These are phyloP conservation scores for Anagyrus pseudococci DNA, from an alignment of 2,888 invertebrate genomes.

Conservation along the genomic window DNA sequence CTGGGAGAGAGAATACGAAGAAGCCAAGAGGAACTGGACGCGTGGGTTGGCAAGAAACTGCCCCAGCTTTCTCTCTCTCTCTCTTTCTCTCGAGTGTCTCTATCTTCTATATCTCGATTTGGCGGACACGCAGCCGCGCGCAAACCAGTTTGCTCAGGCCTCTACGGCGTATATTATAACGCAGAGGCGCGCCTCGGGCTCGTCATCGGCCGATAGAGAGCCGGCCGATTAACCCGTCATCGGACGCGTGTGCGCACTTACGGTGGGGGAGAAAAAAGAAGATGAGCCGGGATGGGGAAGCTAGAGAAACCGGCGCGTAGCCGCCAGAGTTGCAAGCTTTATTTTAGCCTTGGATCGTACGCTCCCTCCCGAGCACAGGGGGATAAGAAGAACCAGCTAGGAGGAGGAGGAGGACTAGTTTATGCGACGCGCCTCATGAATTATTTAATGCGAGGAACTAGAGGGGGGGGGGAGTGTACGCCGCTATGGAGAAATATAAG, in stretches of 20 bases:
- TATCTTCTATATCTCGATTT: conserved; percentile 30
- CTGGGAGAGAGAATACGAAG: no score
- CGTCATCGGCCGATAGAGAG: conserved; percentile 22
- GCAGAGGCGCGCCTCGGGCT: conserved; percentile 8
- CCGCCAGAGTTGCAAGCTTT: neutral
- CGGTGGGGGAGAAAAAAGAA: conserved; percentile 7
- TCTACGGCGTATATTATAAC: neutral
- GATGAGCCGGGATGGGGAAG: neutral
- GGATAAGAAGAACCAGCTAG: neutral
- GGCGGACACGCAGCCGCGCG: conserved; percentile 3
- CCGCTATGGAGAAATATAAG: no score
- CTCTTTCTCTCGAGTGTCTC: conserved; percentile 5
- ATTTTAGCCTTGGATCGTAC: neutral
- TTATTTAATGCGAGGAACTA: conserved; percentile 15
- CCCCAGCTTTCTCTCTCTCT: neutral
- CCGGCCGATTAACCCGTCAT: conserved; percentile 37
- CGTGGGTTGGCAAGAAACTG: conserved; percentile 4
- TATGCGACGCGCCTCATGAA: conserved; percentile 13
- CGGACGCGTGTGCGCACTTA: neutral
- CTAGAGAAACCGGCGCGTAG: no score
- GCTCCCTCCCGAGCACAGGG: no score
- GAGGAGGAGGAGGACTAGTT: neutral
- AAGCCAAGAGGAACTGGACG: no score
- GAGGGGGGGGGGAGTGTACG: neutral
- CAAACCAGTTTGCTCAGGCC: conserved; percentile 25